Conservation (phyloP, 2,888 invertebrate genomes). For the Dasysyrphus albostriatus region DNA sequence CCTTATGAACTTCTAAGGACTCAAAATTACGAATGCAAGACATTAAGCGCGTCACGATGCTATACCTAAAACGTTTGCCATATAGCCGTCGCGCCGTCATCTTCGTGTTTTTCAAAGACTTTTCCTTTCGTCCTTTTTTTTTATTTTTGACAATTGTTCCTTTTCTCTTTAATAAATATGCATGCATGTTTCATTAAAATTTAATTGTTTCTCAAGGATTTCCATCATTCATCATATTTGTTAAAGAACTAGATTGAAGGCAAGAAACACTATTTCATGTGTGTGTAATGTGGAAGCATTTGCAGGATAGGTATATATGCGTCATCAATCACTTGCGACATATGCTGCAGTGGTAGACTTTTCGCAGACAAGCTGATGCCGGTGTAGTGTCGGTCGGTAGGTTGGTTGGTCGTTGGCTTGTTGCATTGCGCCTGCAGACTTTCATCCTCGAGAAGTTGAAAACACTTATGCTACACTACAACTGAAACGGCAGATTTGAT, state of each 20-base stretch:
- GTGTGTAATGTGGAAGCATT: constrained; percentile 14
- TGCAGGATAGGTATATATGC: constrained; percentile 29
- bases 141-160: constrained; percentile 35
- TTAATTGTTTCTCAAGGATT: constrained; percentile 66
- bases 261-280: constrained; percentile 8
- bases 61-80: neutral
- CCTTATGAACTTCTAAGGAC: constrained; percentile 42
- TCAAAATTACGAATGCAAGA: constrained; percentile 65
- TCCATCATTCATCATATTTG: constrained; percentile 65
- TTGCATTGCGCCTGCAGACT: constrained; percentile 64
- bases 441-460: constrained; percentile 14
- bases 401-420: constrained; percentile 34
- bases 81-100: neutral
- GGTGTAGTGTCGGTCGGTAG: neutral
- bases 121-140: constrained; percentile 14
- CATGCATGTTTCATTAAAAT: constrained; percentile 65
- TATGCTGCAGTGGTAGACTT: constrained; percentile 72
- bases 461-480: constrained; percentile 34
- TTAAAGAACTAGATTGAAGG: neutral
- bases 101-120: neutral
- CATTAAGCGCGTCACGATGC: constrained; percentile 36
- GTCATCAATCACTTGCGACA: constrained; percentile 75
- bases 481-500: constrained; percentile 63
- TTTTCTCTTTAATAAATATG: neutral
- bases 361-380: constrained; percentile 52